These are phyloP conservation scores for Nyleta sp. DNA, from an alignment of 2,888 invertebrate species.

Conservation along the genomic window DNA sequence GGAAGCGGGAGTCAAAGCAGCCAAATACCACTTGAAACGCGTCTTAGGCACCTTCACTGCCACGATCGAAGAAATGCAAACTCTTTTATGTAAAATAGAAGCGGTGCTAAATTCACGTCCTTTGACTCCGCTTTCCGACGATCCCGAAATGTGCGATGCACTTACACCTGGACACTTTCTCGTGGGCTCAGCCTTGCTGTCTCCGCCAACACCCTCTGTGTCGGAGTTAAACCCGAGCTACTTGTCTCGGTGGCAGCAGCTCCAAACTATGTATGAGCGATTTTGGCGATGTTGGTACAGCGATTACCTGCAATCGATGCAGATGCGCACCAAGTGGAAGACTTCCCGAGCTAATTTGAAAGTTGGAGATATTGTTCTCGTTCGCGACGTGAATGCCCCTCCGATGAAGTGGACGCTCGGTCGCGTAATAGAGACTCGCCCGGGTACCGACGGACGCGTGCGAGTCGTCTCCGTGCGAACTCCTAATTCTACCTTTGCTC, in stretches of 20 bases:
- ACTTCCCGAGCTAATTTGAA: too few species aligned
- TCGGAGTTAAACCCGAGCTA: not conserved
- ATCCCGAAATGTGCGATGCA: not conserved
- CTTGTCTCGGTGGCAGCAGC: not conserved
- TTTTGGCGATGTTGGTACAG: too few species aligned
- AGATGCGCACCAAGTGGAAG: too few species aligned
- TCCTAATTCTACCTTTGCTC: too few species aligned
- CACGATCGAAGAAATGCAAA: not conserved
- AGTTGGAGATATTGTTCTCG: too few species aligned
- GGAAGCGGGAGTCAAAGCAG: constrained; percentile 16
- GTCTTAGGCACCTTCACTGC: not conserved
- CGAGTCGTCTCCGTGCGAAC: too few species aligned
- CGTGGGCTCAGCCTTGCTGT: not conserved
- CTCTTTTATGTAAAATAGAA: not conserved
- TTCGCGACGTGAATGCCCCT: too few species aligned
- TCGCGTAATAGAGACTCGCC: too few species aligned
- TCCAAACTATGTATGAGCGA: not conserved
- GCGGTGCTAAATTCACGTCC: not conserved
- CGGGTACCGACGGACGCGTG: too few species aligned
- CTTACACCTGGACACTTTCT: not conserved
- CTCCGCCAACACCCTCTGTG: not conserved
- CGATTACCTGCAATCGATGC: too few species aligned
- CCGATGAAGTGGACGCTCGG: too few species aligned
- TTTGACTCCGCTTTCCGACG: not conserved
- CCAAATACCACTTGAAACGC: not conserved